Percentiles rank a stretch among this genome's conserved stretches.
phyloP scores from a whole-genome alignment of 92 coral and sea anemone species.

The Porites evermanni region DNA sequence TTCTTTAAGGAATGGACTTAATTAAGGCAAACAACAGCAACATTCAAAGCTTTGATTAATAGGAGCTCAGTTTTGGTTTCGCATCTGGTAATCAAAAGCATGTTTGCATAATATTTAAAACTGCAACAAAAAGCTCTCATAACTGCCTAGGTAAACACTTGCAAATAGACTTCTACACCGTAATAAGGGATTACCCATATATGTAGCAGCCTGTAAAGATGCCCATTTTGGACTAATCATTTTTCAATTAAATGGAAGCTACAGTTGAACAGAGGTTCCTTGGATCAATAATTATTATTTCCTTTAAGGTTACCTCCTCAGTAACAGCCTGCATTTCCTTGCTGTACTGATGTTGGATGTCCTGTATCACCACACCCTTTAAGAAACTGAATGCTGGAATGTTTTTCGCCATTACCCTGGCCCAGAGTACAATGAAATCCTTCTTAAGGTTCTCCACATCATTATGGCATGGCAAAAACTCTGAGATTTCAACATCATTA shows the following conservation, averaged over 20 bases:
- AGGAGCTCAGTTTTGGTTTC: conserved; percentile 19
- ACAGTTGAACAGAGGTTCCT: conserved; percentile 17
- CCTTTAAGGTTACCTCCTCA: conserved; percentile 43
- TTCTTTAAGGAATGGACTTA: conserved; percentile 3
- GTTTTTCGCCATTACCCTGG: conserved; percentile 38
- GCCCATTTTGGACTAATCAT: conserved; percentile 22
- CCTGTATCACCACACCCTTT: conserved; percentile 35
- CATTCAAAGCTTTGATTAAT: conserved; percentile 29
- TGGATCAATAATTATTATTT: conserved; percentile 15
- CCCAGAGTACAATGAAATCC: conserved; percentile 38
- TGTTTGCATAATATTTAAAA: conserved; percentile 17
- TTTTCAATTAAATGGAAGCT: conserved; percentile 27
- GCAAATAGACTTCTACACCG: conserved; percentile 15
- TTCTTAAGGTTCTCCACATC: conserved; percentile 37
- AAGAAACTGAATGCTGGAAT: conserved; percentile 45
- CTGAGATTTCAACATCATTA: conserved; percentile 43
- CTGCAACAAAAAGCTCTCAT: conserved; percentile 27
- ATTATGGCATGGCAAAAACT: conserved; percentile 42
- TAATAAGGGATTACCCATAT: conserved; percentile 1
- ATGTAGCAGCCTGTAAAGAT: conserved; percentile 3
- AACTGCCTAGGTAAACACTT: conserved; percentile 26
- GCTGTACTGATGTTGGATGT: conserved; percentile 55
- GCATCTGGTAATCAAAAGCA: conserved; percentile 33
- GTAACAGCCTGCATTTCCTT: conserved; percentile 43
- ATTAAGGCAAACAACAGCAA: conserved; percentile 18